phyloP scores from a whole-genome alignment of 92 coral and sea anemone genomes.

The Diadumene lineata region DNA sequence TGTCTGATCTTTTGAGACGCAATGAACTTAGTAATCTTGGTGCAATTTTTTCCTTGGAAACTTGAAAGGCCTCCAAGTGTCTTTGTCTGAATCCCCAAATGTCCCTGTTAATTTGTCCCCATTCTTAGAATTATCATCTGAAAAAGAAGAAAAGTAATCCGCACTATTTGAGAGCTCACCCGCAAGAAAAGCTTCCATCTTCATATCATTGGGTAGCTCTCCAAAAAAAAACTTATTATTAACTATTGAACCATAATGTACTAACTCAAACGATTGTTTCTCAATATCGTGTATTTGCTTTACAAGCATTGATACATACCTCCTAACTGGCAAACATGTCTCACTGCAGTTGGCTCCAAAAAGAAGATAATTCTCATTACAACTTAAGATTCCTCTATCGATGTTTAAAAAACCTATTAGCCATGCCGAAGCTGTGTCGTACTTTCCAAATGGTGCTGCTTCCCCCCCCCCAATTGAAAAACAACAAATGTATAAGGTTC shows the following conservation, averaged over 20 bases:
- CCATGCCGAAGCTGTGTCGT: constrained; percentile 19
- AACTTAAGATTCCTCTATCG: constrained; percentile 16
- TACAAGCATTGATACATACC: constrained; percentile 31
- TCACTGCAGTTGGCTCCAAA: constrained; percentile 1
- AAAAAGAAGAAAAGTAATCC: constrained; percentile 53
- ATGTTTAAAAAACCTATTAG: constrained; percentile 15
- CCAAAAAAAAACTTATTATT: constrained; percentile 29
- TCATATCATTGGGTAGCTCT: constrained; percentile 61
- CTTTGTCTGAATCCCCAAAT: constrained; percentile 20
- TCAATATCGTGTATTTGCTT: constrained; percentile 35
- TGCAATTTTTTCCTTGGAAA: constrained; percentile 15
- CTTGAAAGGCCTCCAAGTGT: constrained; percentile 50
- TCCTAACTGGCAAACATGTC: constrained; percentile 23
- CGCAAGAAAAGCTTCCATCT: constrained; percentile 55
- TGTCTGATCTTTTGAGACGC: constrained; percentile 42
- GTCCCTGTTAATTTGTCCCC: constrained; percentile 23
- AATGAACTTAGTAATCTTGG: no score
- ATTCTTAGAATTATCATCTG: constrained; percentile 37
- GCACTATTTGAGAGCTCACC: constrained; percentile 47
- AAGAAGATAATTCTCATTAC: not conserved
- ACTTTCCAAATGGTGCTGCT: constrained; percentile 13
- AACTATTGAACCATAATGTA: constrained; percentile 20
- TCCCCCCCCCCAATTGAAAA: constrained; percentile 16
- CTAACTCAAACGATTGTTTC: constrained; percentile 14
- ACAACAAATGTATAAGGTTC: not conserved